Conservation (phyloP, 2,797 vertebrate genomes). For the Lacerta agilis region DNA sequence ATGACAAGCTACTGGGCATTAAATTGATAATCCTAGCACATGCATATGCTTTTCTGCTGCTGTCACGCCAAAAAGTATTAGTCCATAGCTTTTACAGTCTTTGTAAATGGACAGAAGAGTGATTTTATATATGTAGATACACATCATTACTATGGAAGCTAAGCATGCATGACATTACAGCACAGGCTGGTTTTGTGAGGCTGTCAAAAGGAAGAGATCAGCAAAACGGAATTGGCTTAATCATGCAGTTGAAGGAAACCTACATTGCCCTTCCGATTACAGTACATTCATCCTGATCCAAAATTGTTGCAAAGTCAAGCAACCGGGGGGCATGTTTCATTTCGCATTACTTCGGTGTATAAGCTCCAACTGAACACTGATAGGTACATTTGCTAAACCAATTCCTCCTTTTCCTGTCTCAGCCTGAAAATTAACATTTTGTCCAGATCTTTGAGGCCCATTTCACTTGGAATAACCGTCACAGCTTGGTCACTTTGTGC, state of each 20-base stretch:
- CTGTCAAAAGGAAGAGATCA: constrained; percentile 58
- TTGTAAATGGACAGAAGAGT: constrained; percentile 43
- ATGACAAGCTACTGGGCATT: constrained; percentile 60
- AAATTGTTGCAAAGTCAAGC: constrained; percentile 26
- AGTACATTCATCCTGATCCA: constrained; percentile 19
- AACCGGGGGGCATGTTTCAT: constrained; percentile 24
- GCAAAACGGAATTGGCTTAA: constrained; percentile 54
- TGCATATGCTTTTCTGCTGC: constrained; percentile 34
- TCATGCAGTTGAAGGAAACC: constrained; percentile 44
- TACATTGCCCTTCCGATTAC: constrained; percentile 20
- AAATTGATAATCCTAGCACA: constrained; percentile 49
- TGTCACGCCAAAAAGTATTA: constrained; percentile 49
- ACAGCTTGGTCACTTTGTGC: not conserved
- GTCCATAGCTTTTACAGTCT: constrained; percentile 45
- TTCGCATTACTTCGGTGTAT: not conserved
- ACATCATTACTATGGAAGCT: constrained; percentile 53
- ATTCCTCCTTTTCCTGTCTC: constrained; percentile 29
- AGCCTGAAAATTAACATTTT: not conserved
- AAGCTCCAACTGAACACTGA: not conserved
- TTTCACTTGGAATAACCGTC: not conserved
- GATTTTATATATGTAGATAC: constrained; percentile 57
- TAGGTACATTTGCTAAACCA: not conserved
- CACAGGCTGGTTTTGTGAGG: constrained; percentile 60
- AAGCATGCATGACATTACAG: constrained; percentile 62
- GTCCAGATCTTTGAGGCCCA: not conserved